Percentiles rank a stretch among this genome's conserved stretches.
Conservation (phyloP, 1,140 invertebrate species). For the Anastrepha obliqua region DNA sequence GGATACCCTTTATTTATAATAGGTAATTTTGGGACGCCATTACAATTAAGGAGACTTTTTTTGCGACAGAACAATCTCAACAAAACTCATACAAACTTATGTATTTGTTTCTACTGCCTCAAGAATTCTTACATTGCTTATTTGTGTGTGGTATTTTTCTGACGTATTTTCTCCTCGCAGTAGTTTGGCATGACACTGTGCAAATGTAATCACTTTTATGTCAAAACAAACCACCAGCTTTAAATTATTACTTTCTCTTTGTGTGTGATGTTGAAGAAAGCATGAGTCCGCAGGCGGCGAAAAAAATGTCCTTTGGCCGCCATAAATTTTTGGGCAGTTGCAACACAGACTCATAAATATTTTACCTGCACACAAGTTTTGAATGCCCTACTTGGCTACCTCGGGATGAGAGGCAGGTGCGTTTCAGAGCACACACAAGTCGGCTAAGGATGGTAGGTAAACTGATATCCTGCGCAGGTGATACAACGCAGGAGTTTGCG, state of each 20-base stretch:
- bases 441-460: no score
- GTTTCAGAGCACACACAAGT: not conserved
- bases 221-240: constrained; percentile 30
- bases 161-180: not conserved
- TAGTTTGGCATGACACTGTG: not conserved
- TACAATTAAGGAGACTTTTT: no score
- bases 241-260: constrained; percentile 12
- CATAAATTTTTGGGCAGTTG: not conserved
- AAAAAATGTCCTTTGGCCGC: no score
- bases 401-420: not conserved
- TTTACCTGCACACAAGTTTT: not conserved
- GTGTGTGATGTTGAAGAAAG: not conserved
- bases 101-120: no score
- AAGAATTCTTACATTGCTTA: no score
- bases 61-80: no score
- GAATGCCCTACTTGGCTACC: not conserved
- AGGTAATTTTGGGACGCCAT: no score
- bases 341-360: not conserved
- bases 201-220: constrained; percentile 40
- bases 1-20: no score
- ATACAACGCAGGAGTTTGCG: not conserved
- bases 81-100: no score
- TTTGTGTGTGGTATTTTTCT: not conserved
- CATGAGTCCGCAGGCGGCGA: no score
- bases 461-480: not conserved